Evolutionary conservation across 2,888 invertebrate species (phyloP), one percentile per base, ranked within the genome.

Genomic region (Herminia tarsipennalis): DNA sequence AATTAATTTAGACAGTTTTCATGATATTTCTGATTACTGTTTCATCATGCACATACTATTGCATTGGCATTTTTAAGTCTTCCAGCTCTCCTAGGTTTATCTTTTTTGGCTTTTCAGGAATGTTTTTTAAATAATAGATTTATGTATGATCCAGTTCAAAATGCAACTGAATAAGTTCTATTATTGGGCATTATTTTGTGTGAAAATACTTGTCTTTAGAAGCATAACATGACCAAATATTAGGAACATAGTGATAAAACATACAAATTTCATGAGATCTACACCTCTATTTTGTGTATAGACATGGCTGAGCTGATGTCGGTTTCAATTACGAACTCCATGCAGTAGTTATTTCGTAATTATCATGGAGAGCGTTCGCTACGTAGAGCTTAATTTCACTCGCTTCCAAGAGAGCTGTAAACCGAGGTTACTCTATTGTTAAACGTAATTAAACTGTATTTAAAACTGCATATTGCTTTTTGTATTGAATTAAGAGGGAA

Each of bases 281-380:
- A 43, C 24, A 33, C 35, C 5, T n/a, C 17, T 13, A 10, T 35
- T 32, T 29, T 49, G 38, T 38, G 35, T 36, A 39, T 41, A 60
- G 50, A 62, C 33, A 3, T 13, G 3, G 37, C 21, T 32, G 35
- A 36, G 35, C 40, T 48, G 29, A 42, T 48, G 50, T 58, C 66
- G 59, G 70, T 62, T 66, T 69, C 67, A 72, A 75, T 76, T 73
- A 71, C 72, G 63, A 66, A 71, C 66, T 71, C 56, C 55, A 66
- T 59, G 44, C 51, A 47, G 60, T 67, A 65, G 69, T 73, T 69
- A 65, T 72, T 69, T 61, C 61, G 58, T 62, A 68, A 68, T 75
- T 72, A 75, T 66, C 66, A 61, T 56, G 47, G 50, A 53, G 66
- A 58, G 66, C 49, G 51, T 36, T 14, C 56, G 48, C 56, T 43